These are phyloP conservation scores for Scaptomyza parva DNA, from an alignment of 2,888 invertebrate species.

Conservation along the genomic window DNA sequence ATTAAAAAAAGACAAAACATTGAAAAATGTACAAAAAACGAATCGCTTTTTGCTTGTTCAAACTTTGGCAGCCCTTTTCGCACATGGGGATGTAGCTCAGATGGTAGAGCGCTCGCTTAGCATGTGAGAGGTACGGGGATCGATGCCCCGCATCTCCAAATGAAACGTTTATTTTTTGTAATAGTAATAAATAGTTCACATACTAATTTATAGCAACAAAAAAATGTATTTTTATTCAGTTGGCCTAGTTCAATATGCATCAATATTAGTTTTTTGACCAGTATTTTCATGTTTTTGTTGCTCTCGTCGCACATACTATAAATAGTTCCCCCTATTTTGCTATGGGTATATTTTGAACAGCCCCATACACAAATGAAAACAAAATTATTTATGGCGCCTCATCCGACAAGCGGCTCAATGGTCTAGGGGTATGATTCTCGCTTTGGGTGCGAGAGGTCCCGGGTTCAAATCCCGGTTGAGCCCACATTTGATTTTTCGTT, in stretches of 20 bases:
- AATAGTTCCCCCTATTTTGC: not conserved
- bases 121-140: conserved; percentile 85
- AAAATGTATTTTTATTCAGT: not conserved
- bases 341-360: not conserved
- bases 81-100: conserved; percentile 84
- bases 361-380: not conserved
- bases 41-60: not conserved
- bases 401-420: conserved; percentile 86
- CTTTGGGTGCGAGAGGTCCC: conserved; percentile 87
- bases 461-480: conserved; percentile 84
- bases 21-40: not conserved
- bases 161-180: not conserved
- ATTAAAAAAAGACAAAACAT: conserved; percentile 24
- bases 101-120: conserved; percentile 85
- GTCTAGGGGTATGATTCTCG: conserved; percentile 89
- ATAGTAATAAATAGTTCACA: not conserved
- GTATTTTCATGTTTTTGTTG: not conserved
- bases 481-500: conserved; percentile 55
- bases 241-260: too few species aligned
- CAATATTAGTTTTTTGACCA: too few species aligned
- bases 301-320: not conserved
- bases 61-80: rapidly evolving
- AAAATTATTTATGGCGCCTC: not conserved
- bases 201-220: not conserved
- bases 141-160: conserved; percentile 85